Base-by-base conservation (phyloP, 2,888 invertebrate species). In the Drosophila vallismaia region DNA sequence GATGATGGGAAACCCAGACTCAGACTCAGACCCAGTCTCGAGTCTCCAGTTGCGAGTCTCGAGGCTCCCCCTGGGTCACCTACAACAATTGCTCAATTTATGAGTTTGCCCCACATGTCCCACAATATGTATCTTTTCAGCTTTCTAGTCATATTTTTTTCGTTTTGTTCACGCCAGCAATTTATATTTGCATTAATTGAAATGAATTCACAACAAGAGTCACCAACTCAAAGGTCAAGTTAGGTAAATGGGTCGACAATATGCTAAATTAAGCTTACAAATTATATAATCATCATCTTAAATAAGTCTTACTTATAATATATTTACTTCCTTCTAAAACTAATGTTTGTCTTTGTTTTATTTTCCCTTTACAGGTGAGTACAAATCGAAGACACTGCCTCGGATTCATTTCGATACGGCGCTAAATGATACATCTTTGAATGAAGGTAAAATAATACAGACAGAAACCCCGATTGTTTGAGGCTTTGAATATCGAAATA, bases 301-400 rank as follows among this genome's bases (percentile, higher is more conserved):
- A 28, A 29, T 14, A 28, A n/a, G n/a, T n/a, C n/a, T n/a, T n/a
- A n/a, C n/a, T n/a, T n/a, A n/a, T n/a, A n/a, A n/a, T n/a, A n/a
- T n/a, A n/a, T n/a, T n/a, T n/a, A 9, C 9, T 12, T 29, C 4
- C 9, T 14, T 33, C 7, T 29, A 28, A 56, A 38, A 64, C 64
- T 64, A 36, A n/a, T 55, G 12, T 64, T 31, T 63, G 7, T 60
- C 14, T 40, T 74, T 46, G 57, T 59, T 80, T 36, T n/a, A 19
- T 19, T 6, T 36, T 36, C 2, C 69, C 82, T 57, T 64, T 91
- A 80, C 77, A 92, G 92, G 92, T 92, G 92, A 92, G 92, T 92
- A 90, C 89, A 92, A 92, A 86, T 91, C 92, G 82, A 92, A 92
- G 91, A 92, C 92, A 74, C 89, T 92, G 89, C 92, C 92, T 73